Base-by-base conservation (phyloP, 2,797 vertebrate genomes). In the Sus cebifrons region DNA sequence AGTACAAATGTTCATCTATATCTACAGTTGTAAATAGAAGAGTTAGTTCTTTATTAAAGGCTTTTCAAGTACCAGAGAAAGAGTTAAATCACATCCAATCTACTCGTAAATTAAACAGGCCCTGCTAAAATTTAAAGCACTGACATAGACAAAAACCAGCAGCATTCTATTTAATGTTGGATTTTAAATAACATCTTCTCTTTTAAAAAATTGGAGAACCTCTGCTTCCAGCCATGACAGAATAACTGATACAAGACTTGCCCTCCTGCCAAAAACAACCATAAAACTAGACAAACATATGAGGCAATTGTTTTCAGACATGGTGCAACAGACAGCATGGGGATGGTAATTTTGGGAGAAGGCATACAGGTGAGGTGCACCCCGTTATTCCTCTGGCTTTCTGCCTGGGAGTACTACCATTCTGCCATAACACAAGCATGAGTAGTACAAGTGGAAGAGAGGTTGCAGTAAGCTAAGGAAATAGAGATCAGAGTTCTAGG, bases 171-270 rank as follows among this genome's bases (percentile, higher is more conserved):
- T 44, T 44, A 44, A 44, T 44, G 44, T 44, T 94, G 56, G 79
- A 93, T 82, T 91, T 96, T 92, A 96, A 95, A 96, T 86, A 95
- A 64, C 49, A 79, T 97, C 65, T 85, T 93, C 81, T 89, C 67
- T 86, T 79, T 89, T 25, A 4, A 81, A 83, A 74, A 73, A 73
- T 12, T 78, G 71, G 44, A 87, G 73, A 90, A 88, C 88, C 75
- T 73, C 58, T 68, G 56, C 88, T 95, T 94, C 86, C 40, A 94
- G 86, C 52, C 91, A 65, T 91, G 97, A 89, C 88, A 93, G 91
- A 71, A 82, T 52, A 96, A 89, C 56, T 78, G 82, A 85, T 65
- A 70, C 6, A 44, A 88, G 78, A 84, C 74, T 92, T 49, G 29
- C 73, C 82, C 86, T 91, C n/a, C 74, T 95, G 89, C 88, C 91